Percentiles rank a stretch among this genome's conserved stretches.
These are phyloP conservation scores for Xenopus petersii DNA, from an alignment of 2,797 vertebrate species.

Conservation along the genomic window DNA sequence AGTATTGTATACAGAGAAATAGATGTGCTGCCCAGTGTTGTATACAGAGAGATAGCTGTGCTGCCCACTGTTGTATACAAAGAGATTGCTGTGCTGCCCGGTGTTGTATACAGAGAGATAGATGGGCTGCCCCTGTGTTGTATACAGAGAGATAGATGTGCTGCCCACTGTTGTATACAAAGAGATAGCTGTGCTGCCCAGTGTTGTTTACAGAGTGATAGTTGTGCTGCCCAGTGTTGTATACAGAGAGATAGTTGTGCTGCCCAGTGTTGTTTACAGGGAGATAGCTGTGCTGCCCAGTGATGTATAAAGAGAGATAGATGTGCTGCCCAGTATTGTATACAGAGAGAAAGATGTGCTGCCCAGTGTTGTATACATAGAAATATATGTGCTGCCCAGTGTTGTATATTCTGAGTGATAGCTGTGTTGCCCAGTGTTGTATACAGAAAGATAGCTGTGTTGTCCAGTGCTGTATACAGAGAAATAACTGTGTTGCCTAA, in stretches of 20 bases:
- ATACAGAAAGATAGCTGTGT: not conserved
- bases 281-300: not conserved
- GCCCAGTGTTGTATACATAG: not conserved
- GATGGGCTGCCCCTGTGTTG: not conserved
- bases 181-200: too few species aligned
- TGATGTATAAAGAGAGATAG: not conserved
- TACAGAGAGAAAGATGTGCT: not conserved
- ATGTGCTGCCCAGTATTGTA: not conserved
- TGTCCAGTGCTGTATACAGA: not conserved
- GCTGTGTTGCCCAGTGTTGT: not conserved
- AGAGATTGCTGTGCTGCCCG: conserved; percentile 14
- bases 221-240: not conserved
- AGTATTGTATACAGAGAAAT: not conserved
- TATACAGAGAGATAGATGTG: not conserved
- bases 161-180: not conserved
- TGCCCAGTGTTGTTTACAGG: not conserved
- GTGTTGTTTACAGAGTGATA: too few species aligned
- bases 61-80: not conserved
- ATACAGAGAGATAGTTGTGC: not conserved
- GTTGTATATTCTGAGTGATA: conserved; percentile 9
- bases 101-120: not conserved
- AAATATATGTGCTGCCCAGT: not conserved
- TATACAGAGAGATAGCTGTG: not conserved
- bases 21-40: not conserved
- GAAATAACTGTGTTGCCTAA: conserved; percentile 1